phyloP scores from a whole-genome alignment of 2,888 invertebrate species.

The Strigamia crassipes region DNA sequence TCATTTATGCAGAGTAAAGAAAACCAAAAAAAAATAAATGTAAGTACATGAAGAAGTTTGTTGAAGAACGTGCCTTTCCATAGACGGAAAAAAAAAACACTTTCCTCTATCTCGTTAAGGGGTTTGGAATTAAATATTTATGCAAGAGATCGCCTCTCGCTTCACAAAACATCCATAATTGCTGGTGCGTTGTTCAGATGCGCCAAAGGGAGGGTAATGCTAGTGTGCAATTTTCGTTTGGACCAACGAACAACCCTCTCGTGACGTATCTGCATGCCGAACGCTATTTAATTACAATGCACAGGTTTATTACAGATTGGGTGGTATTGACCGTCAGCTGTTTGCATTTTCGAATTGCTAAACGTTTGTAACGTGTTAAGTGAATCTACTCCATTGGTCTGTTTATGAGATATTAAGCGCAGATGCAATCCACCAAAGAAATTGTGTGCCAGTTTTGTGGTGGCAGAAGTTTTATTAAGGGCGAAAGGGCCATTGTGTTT shows the following conservation, averaged over 20 bases:
- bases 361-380: slow-evolving; percentile 10
- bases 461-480: slow-evolving; percentile 35
- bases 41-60: slow-evolving; percentile 35
- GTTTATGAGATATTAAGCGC: slow-evolving; percentile 42
- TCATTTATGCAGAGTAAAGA: slow-evolving; percentile 1
- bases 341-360: slow-evolving; percentile 32
- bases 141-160: slow-evolving; percentile 43
- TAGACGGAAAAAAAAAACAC: slow-evolving; percentile 3
- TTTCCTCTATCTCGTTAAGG: slow-evolving; percentile 32
- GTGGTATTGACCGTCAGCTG: slow-evolving; percentile 38
- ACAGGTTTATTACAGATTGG: slow-evolving; percentile 13
- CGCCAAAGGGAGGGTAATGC: slow-evolving; percentile 38
- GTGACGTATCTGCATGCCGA: slow-evolving; percentile 34
- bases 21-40: slow-evolving; percentile 19
- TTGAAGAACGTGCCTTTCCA: slow-evolving; percentile 29
- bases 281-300: slow-evolving; percentile 36
- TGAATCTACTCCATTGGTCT: slow-evolving; percentile 35
- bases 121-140: slow-evolving; percentile 44
- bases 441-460: slow-evolving; percentile 40
- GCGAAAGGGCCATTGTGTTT: slow-evolving; percentile 40
- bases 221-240: slow-evolving; percentile 21
- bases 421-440: slow-evolving; percentile 40
- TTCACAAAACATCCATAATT: slow-evolving; percentile 43
- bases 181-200: slow-evolving; percentile 34
- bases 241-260: slow-evolving; percentile 42